A percentile compares a stretch with the other conserved stretches of the same genome.
These are phyloP conservation scores for Heterochromis multidens DNA, from an alignment of 2,113 vertebrate genomes.

Conservation along the genomic window DNA sequence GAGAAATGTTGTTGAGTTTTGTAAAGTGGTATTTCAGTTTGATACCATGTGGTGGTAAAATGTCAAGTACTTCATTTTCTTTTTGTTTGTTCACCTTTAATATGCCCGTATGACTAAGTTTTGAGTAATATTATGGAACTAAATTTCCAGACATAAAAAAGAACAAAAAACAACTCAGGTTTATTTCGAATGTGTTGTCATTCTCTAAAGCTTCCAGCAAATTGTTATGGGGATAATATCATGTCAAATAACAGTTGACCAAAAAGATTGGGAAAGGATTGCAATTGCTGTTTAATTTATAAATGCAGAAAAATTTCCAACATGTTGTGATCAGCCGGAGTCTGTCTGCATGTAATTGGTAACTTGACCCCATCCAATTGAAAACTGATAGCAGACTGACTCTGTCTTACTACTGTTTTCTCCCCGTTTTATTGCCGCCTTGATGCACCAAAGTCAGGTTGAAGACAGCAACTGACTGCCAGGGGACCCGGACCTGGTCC, in stretches of 20 bases:
- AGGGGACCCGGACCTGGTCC: no score
- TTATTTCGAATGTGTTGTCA: background rate
- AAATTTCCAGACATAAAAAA: background rate
- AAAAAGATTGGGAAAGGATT: no score
- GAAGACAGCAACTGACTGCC: no score
- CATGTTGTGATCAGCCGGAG: no score
- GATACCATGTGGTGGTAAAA: background rate
- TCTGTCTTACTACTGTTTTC: no score
- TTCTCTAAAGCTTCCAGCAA: background rate
- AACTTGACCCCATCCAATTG: background rate
- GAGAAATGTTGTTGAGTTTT: background rate
- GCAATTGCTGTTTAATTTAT: background rate
- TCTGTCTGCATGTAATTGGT: no score
- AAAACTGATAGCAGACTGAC: background rate
- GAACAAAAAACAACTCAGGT: background rate
- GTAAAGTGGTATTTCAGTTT: background rate
- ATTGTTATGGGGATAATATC: background rate
- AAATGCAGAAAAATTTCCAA: background rate
- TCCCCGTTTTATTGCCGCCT: background rate
- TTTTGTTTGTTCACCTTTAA: no score
- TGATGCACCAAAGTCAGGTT: background rate
- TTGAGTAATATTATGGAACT: background rate
- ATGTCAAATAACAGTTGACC: no score
- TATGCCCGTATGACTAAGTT: background rate
- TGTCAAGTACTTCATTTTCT: background rate